These are phyloP conservation scores for Miichthys miiuy DNA, from an alignment of 2,797 vertebrate genomes.

Conservation along the genomic window DNA sequence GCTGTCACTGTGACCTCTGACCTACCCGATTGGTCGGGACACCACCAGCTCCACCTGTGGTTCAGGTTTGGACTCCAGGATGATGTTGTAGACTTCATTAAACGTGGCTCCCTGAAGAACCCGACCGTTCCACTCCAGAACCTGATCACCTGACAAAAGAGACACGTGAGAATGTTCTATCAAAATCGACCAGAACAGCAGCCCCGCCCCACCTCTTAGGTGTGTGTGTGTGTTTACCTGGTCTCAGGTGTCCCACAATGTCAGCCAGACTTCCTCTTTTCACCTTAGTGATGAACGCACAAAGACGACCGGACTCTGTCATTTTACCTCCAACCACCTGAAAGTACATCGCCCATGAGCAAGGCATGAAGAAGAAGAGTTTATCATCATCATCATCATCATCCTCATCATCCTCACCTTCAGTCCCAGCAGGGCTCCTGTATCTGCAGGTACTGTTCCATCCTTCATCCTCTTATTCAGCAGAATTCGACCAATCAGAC, in stretches of 20 bases:
- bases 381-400: too few species aligned
- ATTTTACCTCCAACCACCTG: slow-evolving; percentile 98
- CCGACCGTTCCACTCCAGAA: slow-evolving; percentile 96
- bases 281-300: slow-evolving; percentile 99
- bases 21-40: slow-evolving; percentile 93
- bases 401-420: slow-evolving; percentile 84
- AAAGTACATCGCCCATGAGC: slow-evolving; percentile 40
- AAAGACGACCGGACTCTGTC: slow-evolving; percentile 95
- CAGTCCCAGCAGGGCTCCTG: slow-evolving; percentile 94
- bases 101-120: slow-evolving; percentile 96
- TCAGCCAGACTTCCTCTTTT: slow-evolving; percentile 98
- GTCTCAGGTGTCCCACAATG: slow-evolving; percentile 95
- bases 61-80: slow-evolving; percentile 95
- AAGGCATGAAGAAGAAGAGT: too few species aligned
- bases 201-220: not conserved
- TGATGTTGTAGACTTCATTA: slow-evolving; percentile 98
- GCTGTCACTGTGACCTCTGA: slow-evolving; percentile 28
- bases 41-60: slow-evolving; percentile 97
- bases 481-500: slow-evolving; percentile 95
- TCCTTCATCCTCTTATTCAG: slow-evolving; percentile 96
- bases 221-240: not conserved
- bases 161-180: not conserved
- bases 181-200: not conserved
- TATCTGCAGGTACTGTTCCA: slow-evolving; percentile 92
- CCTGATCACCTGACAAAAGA: slow-evolving; percentile 91